Conservation (phyloP, 2,888 invertebrate species). For the Crepidodera aurea region DNA sequence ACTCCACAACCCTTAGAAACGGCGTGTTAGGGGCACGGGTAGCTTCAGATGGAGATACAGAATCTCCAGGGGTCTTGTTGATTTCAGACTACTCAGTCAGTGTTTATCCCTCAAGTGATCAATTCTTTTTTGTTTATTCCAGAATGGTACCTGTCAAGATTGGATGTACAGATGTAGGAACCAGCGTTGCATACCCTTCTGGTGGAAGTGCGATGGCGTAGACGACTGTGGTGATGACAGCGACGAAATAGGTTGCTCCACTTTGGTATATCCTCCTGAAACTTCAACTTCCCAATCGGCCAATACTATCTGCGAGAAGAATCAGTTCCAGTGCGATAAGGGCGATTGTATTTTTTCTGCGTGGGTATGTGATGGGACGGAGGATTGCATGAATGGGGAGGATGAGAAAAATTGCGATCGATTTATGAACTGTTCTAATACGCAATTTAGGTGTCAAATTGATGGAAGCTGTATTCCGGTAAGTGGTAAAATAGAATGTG, state of each 20-base stretch:
- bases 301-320: conserved; percentile 61
- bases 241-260: conserved; percentile 70
- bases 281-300: conserved; percentile 8
- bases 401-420: conserved; percentile 66
- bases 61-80: too few relatives aligned
- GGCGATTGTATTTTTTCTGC: conserved; percentile 69
- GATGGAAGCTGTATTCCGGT: conserved; percentile 70
- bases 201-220: conserved; percentile 83
- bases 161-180: conserved; percentile 83
- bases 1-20: too few relatives aligned
- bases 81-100: too few relatives aligned
- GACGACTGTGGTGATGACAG: conserved; percentile 79
- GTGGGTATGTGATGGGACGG: conserved; percentile 70
- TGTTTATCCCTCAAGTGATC: too few relatives aligned
- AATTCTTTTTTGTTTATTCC: too few relatives aligned
- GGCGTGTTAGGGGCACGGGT: too few relatives aligned
- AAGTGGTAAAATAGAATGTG: conserved; percentile 33
- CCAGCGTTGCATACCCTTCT: conserved; percentile 75
- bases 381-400: conserved; percentile 68
- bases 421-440: conserved; percentile 54
- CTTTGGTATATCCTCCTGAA: conserved; percentile 22
- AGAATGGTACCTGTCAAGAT: conserved; percentile 67
- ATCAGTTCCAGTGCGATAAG: conserved; percentile 67
- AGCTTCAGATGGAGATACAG: too few relatives aligned
- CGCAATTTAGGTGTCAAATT: conserved; percentile 68